Evolutionary conservation across 2,888 invertebrate species (phyloP).

Genomic region (Pinctada fucata): DNA sequence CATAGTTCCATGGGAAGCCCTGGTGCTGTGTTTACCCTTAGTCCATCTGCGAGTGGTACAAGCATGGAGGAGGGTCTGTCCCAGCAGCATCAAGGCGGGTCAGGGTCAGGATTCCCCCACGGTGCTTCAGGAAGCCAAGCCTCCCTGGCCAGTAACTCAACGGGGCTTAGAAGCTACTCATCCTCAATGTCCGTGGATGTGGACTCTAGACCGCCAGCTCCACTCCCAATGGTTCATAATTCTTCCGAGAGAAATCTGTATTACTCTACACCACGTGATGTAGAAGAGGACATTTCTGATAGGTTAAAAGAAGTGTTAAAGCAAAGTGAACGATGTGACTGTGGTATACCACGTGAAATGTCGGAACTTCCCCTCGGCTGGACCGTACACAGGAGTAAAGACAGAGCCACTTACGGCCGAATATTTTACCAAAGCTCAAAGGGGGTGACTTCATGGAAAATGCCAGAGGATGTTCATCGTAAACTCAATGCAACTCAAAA

Average conservation of each 20-base stretch:
- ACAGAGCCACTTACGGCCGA: constrained; percentile 48
- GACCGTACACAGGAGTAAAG: constrained; percentile 65
- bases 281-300: constrained; percentile 51
- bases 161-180: not conserved
- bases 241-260: constrained; percentile 45
- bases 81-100: not conserved
- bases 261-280: constrained; percentile 57
- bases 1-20: constrained; percentile 4
- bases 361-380: constrained; percentile 60
- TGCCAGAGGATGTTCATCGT: constrained; percentile 54
- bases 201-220: constrained; percentile 49
- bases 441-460: constrained; percentile 59
- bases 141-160: constrained; percentile 4
- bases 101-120: not conserved
- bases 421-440: constrained; percentile 61
- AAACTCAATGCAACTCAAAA: constrained; percentile 50
- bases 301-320: constrained; percentile 57
- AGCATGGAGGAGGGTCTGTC: not conserved
- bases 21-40: not conserved
- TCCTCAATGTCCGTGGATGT: constrained; percentile 3
- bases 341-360: constrained; percentile 60
- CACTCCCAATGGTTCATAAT: constrained; percentile 30
- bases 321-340: constrained; percentile 62
- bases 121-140: not conserved
- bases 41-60: constrained; percentile 6